phyloP scores from a whole-genome alignment of 1,140 invertebrate genomes.

The Chelonus insularis region DNA sequence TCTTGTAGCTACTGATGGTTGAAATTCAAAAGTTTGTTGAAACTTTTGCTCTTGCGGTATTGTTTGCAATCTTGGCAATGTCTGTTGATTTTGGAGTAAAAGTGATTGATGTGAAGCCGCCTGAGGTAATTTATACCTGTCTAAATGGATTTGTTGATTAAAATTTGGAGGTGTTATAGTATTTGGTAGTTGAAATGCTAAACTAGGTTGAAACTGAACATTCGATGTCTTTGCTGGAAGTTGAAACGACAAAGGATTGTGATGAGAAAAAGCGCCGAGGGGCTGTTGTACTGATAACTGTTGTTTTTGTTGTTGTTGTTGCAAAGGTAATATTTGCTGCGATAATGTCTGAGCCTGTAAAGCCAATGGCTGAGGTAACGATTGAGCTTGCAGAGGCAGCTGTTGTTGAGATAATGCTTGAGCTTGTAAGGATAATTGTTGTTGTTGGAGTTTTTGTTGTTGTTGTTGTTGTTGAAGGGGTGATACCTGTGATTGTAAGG shows the following conservation, averaged over 20 bases:
- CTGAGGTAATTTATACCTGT: neutral
- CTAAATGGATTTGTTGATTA: constrained; percentile 32
- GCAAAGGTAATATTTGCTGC: constrained; percentile 34
- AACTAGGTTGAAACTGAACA: constrained; percentile 54
- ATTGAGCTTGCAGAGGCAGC: constrained; percentile 30
- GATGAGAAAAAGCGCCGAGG: constrained; percentile 41
- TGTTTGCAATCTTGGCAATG: constrained; percentile 45
- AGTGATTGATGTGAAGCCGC: constrained; percentile 37
- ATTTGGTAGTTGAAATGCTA: constrained; percentile 51
- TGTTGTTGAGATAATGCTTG: constrained; percentile 34
- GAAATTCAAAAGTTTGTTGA: constrained; percentile 58
- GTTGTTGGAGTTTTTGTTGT: constrained; percentile 45
- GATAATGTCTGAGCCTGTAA: constrained; percentile 10
- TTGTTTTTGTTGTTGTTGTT: constrained; percentile 44
- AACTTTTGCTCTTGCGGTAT: constrained; percentile 56
- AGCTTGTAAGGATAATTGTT: constrained; percentile 38
- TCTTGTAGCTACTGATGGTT: constrained; percentile 56
- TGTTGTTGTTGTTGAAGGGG: constrained; percentile 42
- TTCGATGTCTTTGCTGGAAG: constrained; percentile 37
- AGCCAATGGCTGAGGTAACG: constrained; percentile 36
- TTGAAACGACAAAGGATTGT: constrained; percentile 37
- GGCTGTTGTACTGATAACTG: constrained; percentile 32
- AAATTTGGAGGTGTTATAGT: constrained; percentile 37
- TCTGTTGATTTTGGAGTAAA: constrained; percentile 41
- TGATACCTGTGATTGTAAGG: constrained; percentile 30